These are phyloP conservation scores for Temnothorax ravouxi DNA, from an alignment of 2,888 invertebrate species.

Conservation along the genomic window DNA sequence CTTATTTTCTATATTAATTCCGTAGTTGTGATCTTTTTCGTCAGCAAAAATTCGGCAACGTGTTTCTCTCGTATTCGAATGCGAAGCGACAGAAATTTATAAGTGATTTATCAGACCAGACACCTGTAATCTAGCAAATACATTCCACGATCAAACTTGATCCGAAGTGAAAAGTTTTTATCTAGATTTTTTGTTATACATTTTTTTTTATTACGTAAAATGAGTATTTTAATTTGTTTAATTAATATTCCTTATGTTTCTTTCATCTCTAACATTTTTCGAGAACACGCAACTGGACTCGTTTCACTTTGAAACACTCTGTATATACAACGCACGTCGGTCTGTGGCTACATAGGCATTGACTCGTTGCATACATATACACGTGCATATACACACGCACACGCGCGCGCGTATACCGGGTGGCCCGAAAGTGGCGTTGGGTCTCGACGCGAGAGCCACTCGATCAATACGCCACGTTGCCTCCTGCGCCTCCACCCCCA, in stretches of 20 bases:
- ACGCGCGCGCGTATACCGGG: constrained; percentile 77
- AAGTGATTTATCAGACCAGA: background rate
- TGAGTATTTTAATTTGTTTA: background rate
- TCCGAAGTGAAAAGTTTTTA: background rate
- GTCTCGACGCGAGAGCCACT: constrained; percentile 84
- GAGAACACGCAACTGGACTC: background rate
- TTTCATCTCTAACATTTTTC: background rate
- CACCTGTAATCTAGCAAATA: background rate
- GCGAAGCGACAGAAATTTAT: background rate
- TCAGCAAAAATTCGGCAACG: background rate
- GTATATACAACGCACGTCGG: constrained; percentile 63
- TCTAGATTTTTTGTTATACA: background rate
- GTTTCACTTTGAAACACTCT: constrained; percentile 51
- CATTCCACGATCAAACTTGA: background rate
- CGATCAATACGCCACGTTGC: constrained; percentile 86
- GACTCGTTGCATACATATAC: constrained; percentile 45
- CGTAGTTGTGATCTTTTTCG: background rate
- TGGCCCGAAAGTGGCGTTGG: constrained; percentile 77
- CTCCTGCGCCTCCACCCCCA: constrained; percentile 82
- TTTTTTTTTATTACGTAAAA: background rate
- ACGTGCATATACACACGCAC: constrained; percentile 58
- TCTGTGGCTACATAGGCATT: constrained; percentile 62
- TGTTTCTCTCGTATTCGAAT: background rate
- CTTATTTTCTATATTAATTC: constrained; percentile 10
- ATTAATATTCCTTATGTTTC: background rate